Evolutionary conservation across 2,113 vertebrate species (phyloP), one percentile per base, ranked within the genome.

Genomic region (Actinemys pallida): DNA sequence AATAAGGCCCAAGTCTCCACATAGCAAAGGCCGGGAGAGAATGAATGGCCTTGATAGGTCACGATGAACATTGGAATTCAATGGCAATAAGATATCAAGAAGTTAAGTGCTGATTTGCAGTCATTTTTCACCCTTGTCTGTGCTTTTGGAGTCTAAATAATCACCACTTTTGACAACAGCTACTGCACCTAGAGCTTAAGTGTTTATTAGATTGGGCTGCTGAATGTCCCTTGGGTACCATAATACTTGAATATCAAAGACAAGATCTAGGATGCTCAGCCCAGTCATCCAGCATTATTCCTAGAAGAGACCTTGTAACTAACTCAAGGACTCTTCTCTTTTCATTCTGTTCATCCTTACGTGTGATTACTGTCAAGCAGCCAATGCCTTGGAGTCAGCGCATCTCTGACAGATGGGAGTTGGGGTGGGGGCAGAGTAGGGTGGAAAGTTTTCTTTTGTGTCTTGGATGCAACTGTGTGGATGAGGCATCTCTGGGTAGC

Each of bases 271-370:
- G 65, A 29, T 49, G 72, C 57, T 80, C 42, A 35, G 76, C 83
- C 83, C 84, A 86, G 16, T 78, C 94, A 89, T 52, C 52, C 31
- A 47, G 81, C 54, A 5, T 83, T n/a, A 45, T 93, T 95, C 80
- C 69, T 91, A 65, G 76, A 91, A 59, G 35, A 81, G 84, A 59
- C 59, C 52, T 62, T 78, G 78, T 56, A 65, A 50, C 79, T 90
- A 54, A 53, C 59, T 56, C 54, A 86, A 87, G 65, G 92, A 83
- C 81, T 79, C 50, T 84, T 53, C 27, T 81, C 49, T 83, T 87
- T 27, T 47, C 6, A 50, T 25, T 35, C 4, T 92, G 72, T 59
- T 45, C 79, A 81, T 56, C 10, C 6, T 45, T 42, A 8, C 0
- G 52, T 62, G 53, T 16, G 59, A 78, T 86, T 2, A 16, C 81